Conservation (phyloP, 2,113 vertebrate species). For the Cololabis saira region DNA sequence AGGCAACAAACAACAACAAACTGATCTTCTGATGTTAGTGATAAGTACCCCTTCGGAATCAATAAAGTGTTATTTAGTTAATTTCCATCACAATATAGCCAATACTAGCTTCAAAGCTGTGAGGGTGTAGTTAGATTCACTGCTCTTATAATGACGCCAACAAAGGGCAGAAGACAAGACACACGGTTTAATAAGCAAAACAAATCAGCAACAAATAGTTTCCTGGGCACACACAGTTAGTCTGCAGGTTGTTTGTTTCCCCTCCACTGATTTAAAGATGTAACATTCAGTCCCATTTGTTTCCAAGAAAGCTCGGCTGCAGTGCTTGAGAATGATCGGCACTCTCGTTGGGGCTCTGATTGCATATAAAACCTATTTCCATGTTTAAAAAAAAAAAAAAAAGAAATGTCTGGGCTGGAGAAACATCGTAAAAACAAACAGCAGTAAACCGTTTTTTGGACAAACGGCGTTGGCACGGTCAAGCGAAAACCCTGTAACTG, state of each 20-base stretch:
- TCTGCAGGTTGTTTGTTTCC: background rate
- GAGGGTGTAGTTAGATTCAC: background rate
- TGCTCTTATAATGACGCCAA: background rate
- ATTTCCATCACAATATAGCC: background rate
- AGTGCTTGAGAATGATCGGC: no score
- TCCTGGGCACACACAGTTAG: background rate
- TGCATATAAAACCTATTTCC: slow-evolving; percentile 6
- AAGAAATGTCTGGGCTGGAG: slow-evolving; percentile 12
- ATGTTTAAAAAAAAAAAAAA: slow-evolving; percentile 22
- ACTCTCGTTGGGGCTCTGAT: background rate
- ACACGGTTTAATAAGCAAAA: background rate
- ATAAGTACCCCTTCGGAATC: no score
- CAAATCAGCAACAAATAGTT: background rate
- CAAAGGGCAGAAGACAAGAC: background rate
- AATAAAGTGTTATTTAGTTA: no score
- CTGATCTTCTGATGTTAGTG: no score
- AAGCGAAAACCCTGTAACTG: background rate
- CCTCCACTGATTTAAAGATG: background rate
- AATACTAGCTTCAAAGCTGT: background rate
- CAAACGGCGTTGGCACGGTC: background rate
- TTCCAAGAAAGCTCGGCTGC: slow-evolving; percentile 10
- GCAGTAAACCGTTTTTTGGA: slow-evolving; percentile 2
- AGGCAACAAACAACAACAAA: no score
- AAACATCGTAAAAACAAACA: slow-evolving; percentile 6
- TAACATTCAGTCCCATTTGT: background rate